Base-by-base conservation (phyloP, 2,113 vertebrate genomes). In the Nesoenas mayeri region DNA sequence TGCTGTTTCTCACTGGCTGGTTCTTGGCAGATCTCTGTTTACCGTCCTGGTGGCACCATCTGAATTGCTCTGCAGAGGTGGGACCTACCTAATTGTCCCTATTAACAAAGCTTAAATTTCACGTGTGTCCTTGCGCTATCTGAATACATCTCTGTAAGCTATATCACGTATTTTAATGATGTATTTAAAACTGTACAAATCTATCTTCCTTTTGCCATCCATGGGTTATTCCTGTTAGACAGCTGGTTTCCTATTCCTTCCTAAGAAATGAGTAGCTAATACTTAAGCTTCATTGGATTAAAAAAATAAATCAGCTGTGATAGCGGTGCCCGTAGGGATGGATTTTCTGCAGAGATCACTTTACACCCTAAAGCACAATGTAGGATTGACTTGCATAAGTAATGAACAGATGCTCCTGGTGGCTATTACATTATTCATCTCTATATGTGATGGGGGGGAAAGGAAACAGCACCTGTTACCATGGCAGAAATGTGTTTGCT, bases 321-420 rank as follows among this genome's bases (percentile, higher is more conserved):
- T 54, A 79, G 81, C n/a, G 54, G 81, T 80, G 79, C 81, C 90
- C 15, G 0, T 25, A 56, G 78, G 91, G 95, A 90, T 80, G 92
- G 94, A 94, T 97, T 96, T 96, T 88, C 85, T 80, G 79, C 85
- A 93, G 64, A 67, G 85, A 95, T 95, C 64, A 3, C 81, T 96
- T 97, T 93, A 93, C 79, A 73, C 89, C 94, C 94, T 91, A 81
- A 93, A 91, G 89, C 84, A 85, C 74, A 73, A 78, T 83, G 88
- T 62, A 42, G 74, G 91, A 83, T 42, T 94, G 94, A 70, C 93
- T 83, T 85, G 88, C 42, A 74, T 83, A 93, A 93, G 90, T 88
- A 94, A 88, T 5, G 34, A 92, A 95, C 88, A 94, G 95, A 91
- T 94, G 96, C 86, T 92, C 10, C 70, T 70, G 71, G 80, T 4